Conservation (phyloP, 2,797 vertebrate genomes). For the Hypotaenidia philippensis region DNA sequence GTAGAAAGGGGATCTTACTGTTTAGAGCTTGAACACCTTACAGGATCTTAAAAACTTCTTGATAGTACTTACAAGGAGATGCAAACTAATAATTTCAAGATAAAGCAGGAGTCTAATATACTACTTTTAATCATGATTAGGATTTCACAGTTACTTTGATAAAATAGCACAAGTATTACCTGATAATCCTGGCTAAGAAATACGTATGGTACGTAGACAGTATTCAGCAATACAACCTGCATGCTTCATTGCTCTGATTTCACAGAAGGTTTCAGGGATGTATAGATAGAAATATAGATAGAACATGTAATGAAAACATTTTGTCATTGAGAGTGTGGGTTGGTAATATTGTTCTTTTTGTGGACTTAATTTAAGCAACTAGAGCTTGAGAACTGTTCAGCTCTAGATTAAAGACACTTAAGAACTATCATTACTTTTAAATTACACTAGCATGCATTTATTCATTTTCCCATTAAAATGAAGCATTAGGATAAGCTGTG, state of each 20-base stretch:
- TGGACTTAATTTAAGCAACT: background rate
- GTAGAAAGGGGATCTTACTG: background rate
- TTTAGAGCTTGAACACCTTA: background rate
- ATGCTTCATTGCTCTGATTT: background rate
- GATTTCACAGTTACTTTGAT: background rate
- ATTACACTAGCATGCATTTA: background rate
- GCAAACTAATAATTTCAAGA: background rate
- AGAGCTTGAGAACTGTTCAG: background rate
- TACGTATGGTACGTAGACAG: background rate
- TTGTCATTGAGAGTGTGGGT: background rate
- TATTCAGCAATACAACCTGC: background rate
- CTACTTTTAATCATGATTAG: background rate
- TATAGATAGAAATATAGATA: background rate
- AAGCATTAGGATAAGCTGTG: background rate
- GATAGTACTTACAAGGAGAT: background rate
- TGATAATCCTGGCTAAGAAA: background rate
- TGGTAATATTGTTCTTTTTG: background rate
- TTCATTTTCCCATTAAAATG: background rate
- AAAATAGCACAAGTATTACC: background rate
- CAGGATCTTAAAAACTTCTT: background rate
- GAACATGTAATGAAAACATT: background rate
- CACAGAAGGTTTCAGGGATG: background rate
- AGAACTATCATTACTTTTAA: background rate
- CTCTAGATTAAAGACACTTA: background rate
- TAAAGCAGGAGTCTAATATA: background rate